Conservation (phyloP, 2,797 vertebrate genomes). For the Sebastes flavidus region DNA sequence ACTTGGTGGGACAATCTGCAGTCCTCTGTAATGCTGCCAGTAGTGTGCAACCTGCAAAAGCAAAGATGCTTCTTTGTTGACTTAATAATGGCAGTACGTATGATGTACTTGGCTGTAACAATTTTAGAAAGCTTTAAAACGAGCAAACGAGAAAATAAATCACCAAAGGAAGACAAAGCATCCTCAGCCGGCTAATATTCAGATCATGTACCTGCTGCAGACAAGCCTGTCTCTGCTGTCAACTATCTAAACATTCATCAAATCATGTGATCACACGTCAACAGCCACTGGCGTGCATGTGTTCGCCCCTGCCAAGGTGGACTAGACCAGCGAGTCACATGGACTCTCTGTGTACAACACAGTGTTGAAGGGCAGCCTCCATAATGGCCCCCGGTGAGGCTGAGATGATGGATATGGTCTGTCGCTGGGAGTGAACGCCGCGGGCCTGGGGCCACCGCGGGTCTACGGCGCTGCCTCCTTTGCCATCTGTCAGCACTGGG, state of each 20-base stretch:
- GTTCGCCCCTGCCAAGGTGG: conserved; percentile 61
- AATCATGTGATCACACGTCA: neutral
- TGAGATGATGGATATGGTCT: conserved; percentile 80
- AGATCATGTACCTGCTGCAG: conserved; percentile 10
- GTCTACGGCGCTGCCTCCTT: conserved; percentile 62
- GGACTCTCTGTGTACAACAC: conserved; percentile 24
- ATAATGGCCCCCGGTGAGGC: conserved; percentile 72
- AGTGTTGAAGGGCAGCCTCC: conserved; percentile 76
- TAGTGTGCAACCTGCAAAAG: conserved; percentile 33
- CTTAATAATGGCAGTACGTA: conserved; percentile 8
- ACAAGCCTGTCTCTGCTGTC: neutral
- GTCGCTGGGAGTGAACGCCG: conserved; percentile 67
- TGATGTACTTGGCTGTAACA: conserved; percentile 7
- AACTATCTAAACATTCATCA: conserved; percentile 12
- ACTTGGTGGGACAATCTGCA: conserved; percentile 55
- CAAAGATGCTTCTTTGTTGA: conserved; percentile 20
- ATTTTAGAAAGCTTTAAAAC: conserved; percentile 6
- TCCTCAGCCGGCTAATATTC: conserved; percentile 2
- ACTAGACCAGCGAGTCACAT: conserved; percentile 40
- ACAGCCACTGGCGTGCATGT: conserved; percentile 16
- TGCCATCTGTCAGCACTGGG: conserved; percentile 77
- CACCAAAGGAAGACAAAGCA: neutral
- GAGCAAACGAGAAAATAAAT: neutral
- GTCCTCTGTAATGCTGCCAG: conserved; percentile 43
- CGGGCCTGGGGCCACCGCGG: conserved; percentile 61